Conservation (phyloP, 2,888 invertebrate species). For the Argyra leucocephala region DNA sequence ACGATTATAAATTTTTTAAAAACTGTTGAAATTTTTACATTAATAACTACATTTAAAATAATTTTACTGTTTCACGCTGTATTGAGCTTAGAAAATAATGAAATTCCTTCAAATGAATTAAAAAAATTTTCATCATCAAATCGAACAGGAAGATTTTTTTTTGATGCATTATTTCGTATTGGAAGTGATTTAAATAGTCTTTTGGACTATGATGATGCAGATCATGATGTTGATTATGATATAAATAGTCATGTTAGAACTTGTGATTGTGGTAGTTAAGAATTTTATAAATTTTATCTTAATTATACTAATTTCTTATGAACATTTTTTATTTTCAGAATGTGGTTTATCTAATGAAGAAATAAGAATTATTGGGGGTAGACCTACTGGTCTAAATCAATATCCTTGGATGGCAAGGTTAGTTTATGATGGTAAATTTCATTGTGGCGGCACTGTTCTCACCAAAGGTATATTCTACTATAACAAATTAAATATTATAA, state of each 20-base stretch:
- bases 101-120: neutral
- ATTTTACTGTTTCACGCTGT: neutral
- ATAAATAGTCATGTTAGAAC: constrained; percentile 51
- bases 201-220: constrained; percentile 48
- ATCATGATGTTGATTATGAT: constrained; percentile 49
- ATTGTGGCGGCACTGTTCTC: constrained; percentile 75
- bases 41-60: neutral
- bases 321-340: constrained; percentile 45
- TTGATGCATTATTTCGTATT: constrained; percentile 62
- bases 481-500: neutral
- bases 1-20: neutral
- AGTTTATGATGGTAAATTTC: constrained; percentile 79
- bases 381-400: constrained; percentile 69
- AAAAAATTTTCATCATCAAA: constrained; percentile 31
- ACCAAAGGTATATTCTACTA: constrained; percentile 45
- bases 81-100: neutral
- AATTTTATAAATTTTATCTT: neutral
- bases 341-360: constrained; percentile 77
- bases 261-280: constrained; percentile 61
- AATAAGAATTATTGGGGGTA: constrained; percentile 76
- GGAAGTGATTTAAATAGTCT: constrained; percentile 44
- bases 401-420: constrained; percentile 82
- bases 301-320: constrained; percentile 10
- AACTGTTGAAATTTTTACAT: neutral
- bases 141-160: constrained; percentile 57